Evolutionary conservation across 2,113 vertebrate genomes (phyloP), one percentile per base, ranked within the genome.

Genomic region (Neolamprologus devosi): DNA sequence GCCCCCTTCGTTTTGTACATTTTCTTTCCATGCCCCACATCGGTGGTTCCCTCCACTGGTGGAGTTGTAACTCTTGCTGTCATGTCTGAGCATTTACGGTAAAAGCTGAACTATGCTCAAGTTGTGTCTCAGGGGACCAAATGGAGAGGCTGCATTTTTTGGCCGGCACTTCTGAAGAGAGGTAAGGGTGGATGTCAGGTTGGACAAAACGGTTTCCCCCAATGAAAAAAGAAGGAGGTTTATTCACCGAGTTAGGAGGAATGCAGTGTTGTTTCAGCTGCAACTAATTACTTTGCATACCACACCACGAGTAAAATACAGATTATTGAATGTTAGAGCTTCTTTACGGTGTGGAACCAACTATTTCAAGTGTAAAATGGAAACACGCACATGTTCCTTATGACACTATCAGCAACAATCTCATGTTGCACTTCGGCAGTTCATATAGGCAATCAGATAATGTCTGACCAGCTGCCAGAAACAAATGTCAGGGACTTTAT

Each of bases 61-160:
- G 78, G 58, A 70, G 82, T 82, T 89, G 82, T 95, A 95, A 94
- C 75, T 95, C 90, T 88, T 86, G 78, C 81, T 91, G 92, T 89
- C 92, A 88, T 84, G 91, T 93, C 85, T 65, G 75, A 83, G 84
- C 40, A 35, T 91, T 96, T 93, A 94, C 87, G 80, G 93, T 95
- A 96, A 95, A 68, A 87, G 81, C 87, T 89, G 88, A 89, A 55
- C 84, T 88, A 87, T 35, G 85, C 82, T 49, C 33, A 8, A 83
- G 57, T 21, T 58, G 68, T 23, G 80, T 87, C 90, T 88, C 84
- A 8, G 42, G 58, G 85, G 93, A 63, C 49, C 35, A 60, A 83
- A 58, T 40, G 81, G 87, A 91, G 89, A 83, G 51, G 55, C 47
- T 28, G 51, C 21, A 7, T 82, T 84, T 40, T 82, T 84, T 80